Evolutionary conservation across 1,140 invertebrate genomes (phyloP).

Genomic region (Pseudoatta argentina): DNA sequence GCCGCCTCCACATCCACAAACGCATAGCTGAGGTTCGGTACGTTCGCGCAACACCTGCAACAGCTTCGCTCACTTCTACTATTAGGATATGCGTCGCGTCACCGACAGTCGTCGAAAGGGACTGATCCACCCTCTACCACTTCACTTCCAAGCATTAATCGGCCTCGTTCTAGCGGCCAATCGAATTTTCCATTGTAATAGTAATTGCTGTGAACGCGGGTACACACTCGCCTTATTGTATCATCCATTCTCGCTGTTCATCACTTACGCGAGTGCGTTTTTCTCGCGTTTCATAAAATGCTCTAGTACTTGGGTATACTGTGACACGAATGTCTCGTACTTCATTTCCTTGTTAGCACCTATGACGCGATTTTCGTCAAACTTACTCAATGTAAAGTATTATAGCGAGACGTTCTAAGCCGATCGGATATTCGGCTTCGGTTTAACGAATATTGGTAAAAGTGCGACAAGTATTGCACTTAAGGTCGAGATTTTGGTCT

Average conservation of each 20-base stretch:
- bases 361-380: constrained; percentile 13
- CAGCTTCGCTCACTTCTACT: constrained; percentile 86
- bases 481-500: constrained; percentile 3
- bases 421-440: constrained; percentile 42
- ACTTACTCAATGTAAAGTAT: constrained; percentile 59
- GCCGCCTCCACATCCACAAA: constrained; percentile 79
- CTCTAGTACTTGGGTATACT: constrained; percentile 39
- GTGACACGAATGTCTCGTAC: constrained; percentile 44
- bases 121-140: constrained; percentile 35
- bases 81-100: constrained; percentile 71
- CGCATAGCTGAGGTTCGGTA: constrained; percentile 86
- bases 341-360: constrained; percentile 28
- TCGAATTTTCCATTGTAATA: constrained; percentile 49
- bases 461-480: constrained; percentile 5
- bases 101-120: constrained; percentile 27
- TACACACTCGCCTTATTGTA: constrained; percentile 26
- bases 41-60: constrained; percentile 85
- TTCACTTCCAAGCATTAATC: constrained; percentile 59
- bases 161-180: constrained; percentile 78
- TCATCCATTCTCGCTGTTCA: constrained; percentile 46
- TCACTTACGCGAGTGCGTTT: constrained; percentile 34
- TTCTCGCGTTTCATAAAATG: constrained; percentile 40
- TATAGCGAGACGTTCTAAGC: constrained; percentile 21
- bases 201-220: constrained; percentile 44
- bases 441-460: constrained; percentile 27